Conservation (phyloP, 2,797 vertebrate genomes). For the Acrossocheilus wenchowensis region DNA sequence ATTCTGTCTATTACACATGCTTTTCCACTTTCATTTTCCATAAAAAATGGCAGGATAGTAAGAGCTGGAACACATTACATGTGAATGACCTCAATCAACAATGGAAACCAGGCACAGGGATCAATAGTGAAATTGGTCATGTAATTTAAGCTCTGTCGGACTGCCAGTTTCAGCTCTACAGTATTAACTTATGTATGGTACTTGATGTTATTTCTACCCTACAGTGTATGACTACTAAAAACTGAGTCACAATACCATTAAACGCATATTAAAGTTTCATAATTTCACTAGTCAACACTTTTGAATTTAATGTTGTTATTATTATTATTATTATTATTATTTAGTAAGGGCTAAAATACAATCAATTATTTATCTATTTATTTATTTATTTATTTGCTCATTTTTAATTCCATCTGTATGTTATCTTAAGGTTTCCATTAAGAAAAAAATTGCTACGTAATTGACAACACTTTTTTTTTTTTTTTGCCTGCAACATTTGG, state of each 20-base stretch:
- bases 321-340: too few relatives aligned
- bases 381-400: too few relatives aligned
- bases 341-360: too few relatives aligned
- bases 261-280: neutral
- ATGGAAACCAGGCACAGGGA: neutral
- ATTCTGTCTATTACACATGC: neutral
- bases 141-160: neutral
- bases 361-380: too few relatives aligned
- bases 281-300: neutral
- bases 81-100: slow-evolving; percentile 7
- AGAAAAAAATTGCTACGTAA: too few relatives aligned
- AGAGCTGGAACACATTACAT: neutral
- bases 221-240: neutral
- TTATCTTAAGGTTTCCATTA: too few relatives aligned
- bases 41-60: slow-evolving; percentile 34
- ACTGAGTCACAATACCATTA: neutral
- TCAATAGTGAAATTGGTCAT: neutral
- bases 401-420: too few relatives aligned
- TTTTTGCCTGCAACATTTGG: too few relatives aligned
- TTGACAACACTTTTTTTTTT: too few relatives aligned
- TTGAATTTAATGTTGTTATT: neutral
- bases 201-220: too few relatives aligned
- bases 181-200: too few relatives aligned
- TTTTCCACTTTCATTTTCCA: slow-evolving; percentile 15
- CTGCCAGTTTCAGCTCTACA: neutral